Evolutionary conservation across 2,113 vertebrate genomes (phyloP).

Genomic region (Coturnix japonica): DNA sequence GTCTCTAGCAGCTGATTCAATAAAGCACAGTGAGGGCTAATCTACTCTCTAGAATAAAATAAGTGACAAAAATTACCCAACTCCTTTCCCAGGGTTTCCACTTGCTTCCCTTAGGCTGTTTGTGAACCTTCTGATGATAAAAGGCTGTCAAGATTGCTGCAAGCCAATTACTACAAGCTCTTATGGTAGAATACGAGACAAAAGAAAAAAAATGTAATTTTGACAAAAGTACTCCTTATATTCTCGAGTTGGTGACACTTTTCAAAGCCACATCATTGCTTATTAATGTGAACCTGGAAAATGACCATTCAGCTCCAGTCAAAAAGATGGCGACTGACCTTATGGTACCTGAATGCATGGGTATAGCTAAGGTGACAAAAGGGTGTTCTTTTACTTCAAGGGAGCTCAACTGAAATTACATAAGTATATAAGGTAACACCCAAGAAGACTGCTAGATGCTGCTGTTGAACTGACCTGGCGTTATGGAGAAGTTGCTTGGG

Average conservation of each 20-base stretch:
- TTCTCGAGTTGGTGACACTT: background rate
- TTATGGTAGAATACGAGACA: background rate
- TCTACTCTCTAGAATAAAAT: background rate
- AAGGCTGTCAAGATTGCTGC: background rate
- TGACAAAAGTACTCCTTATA: background rate
- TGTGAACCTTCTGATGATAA: background rate
- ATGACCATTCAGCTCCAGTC: background rate
- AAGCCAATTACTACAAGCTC: background rate
- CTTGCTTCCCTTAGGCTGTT: background rate
- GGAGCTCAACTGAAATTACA: constrained; percentile 61
- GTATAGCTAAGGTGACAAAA: constrained; percentile 45
- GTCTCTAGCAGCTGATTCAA: background rate
- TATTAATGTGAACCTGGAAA: background rate
- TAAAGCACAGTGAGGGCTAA: background rate
- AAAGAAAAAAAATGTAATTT: background rate
- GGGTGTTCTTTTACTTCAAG: constrained; percentile 54
- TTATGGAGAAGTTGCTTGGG: background rate
- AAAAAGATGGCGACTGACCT: constrained; percentile 26
- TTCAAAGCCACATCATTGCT: background rate
- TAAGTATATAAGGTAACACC: constrained; percentile 61
- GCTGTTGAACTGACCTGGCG: background rate
- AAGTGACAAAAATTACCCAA: background rate
- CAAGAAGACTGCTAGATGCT: background rate
- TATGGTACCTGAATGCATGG: background rate
- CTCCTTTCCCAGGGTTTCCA: background rate